Conservation (phyloP, 2,797 vertebrate genomes). For the Huso huso region DNA sequence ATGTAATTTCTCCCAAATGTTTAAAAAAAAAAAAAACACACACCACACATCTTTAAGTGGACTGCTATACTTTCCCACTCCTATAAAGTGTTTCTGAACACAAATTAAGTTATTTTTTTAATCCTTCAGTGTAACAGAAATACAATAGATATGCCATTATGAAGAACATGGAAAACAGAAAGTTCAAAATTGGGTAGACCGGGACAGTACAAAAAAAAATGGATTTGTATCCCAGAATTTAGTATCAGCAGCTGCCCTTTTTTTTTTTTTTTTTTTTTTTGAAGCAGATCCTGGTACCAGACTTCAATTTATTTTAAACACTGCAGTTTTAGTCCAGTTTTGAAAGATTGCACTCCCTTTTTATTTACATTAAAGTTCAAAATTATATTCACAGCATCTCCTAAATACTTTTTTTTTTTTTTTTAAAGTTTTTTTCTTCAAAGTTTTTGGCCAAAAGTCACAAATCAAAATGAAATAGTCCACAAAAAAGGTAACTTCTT, state of each 20-base stretch:
- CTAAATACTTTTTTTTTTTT: constrained; percentile 19
- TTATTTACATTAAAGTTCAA: constrained; percentile 90
- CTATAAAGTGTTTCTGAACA: constrained; percentile 48
- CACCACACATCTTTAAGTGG: constrained; percentile 21
- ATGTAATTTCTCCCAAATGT: constrained; percentile 15
- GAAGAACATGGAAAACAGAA: no score
- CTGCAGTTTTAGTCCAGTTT: constrained; percentile 60
- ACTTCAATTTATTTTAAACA: constrained; percentile 51
- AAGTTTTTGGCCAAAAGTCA: constrained; percentile 50
- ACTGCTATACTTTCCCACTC: constrained; percentile 43
- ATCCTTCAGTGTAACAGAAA: constrained; percentile 32
- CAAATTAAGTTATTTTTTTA: constrained; percentile 31
- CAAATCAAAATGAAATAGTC: constrained; percentile 11
- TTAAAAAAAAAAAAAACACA: constrained; percentile 31
- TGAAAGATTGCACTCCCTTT: constrained; percentile 64
- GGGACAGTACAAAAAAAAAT: constrained; percentile 8
- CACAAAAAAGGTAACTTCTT: constrained; percentile 18
- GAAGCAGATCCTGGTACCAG: constrained; percentile 47
- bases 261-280: constrained; percentile 22
- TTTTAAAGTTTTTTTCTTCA: background rate
- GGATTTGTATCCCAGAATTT: constrained; percentile 39
- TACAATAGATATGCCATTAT: constrained; percentile 32
- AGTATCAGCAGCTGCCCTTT: constrained; percentile 45
- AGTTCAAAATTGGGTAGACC: no score
- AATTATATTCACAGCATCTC: constrained; percentile 93